Conservation (phyloP, 2,113 vertebrate genomes). For the Ploceus nigricollis region DNA sequence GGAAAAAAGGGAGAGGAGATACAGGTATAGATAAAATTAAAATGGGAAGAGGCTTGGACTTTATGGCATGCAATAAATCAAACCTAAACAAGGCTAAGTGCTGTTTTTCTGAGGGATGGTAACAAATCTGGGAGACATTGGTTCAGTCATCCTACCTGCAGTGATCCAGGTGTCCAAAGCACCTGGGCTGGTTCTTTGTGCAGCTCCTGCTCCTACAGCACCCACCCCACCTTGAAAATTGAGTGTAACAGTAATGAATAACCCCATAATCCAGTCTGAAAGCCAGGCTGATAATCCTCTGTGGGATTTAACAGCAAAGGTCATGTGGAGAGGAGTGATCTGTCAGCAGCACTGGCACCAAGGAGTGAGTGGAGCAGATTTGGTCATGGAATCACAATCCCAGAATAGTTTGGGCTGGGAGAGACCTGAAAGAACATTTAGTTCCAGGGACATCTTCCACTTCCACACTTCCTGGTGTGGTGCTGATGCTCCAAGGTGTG, state of each 20-base stretch:
- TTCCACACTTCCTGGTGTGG: accelerated
- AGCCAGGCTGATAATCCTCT: background rate
- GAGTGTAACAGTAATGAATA: background rate
- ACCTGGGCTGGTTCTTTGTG: background rate
- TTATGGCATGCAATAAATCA: background rate
- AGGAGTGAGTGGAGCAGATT: background rate
- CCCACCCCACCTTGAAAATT: background rate
- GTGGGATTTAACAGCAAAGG: background rate
- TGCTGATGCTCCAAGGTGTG: background rate
- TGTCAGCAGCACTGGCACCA: background rate
- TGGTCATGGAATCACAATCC: background rate
- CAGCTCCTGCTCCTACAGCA: background rate
- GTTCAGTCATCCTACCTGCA: background rate
- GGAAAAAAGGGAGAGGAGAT: background rate
- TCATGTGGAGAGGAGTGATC: background rate
- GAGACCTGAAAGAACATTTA: background rate
- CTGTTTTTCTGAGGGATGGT: background rate
- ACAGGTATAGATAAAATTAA: background rate
- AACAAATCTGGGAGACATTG: background rate
- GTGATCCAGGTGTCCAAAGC: background rate
- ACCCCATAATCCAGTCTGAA: background rate
- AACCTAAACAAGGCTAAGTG: background rate
- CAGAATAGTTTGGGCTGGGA: background rate
- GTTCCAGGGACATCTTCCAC: background rate
- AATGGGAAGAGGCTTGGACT: background rate